Evolutionary conservation across 1,140 invertebrate species (phyloP).

Genomic region (Brachionus koreanus): DNA sequence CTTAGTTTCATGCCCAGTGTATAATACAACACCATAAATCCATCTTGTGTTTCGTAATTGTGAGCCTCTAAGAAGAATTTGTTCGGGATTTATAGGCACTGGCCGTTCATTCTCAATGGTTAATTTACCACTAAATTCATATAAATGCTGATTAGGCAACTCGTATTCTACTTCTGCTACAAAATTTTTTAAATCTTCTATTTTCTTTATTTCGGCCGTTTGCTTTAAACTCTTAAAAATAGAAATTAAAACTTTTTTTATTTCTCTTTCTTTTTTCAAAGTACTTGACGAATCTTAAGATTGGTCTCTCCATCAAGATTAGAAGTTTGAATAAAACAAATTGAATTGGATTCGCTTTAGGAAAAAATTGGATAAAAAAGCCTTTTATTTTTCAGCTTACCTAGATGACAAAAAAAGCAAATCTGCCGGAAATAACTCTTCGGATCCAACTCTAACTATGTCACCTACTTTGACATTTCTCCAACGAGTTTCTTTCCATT

Average conservation of each 20-base stretch:
- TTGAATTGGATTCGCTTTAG: constrained; percentile 89
- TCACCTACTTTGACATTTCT: constrained; percentile 79
- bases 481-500: constrained; percentile 65
- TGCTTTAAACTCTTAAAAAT: constrained; percentile 2
- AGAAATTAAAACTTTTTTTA: not conserved
- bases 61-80: constrained; percentile 66
- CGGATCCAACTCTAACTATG: constrained; percentile 87
- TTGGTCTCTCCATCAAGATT: constrained; percentile 99
- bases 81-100: constrained; percentile 80
- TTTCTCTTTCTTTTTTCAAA: not conserved
- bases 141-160: constrained; percentile 85
- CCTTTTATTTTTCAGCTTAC: not conserved
- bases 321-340: constrained; percentile 98
- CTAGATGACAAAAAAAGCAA: constrained; percentile 70
- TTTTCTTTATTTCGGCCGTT: constrained; percentile 64
- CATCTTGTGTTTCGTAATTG: constrained; percentile 47
- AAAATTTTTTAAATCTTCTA: constrained; percentile 72
- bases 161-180: constrained; percentile 80
- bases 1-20: constrained; percentile 95
- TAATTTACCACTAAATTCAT: constrained; percentile 90
- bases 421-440: constrained; percentile 94
- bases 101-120: constrained; percentile 40
- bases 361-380: not conserved
- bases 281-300: constrained; percentile 83
- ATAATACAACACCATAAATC: constrained; percentile 70